phyloP scores from a whole-genome alignment of 2,888 invertebrate genomes.

The Tachina lurida region DNA sequence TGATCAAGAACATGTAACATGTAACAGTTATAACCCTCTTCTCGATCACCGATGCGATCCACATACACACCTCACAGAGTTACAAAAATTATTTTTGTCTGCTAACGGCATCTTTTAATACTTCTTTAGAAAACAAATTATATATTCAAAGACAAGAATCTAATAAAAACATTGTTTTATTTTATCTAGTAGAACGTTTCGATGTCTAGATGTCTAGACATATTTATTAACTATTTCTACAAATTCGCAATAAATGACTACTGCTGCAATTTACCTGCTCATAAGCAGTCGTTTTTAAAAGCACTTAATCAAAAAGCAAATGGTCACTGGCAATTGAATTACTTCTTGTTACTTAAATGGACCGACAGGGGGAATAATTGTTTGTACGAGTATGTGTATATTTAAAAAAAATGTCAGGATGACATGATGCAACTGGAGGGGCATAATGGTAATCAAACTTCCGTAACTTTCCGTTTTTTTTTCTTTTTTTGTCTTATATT shows the following conservation, averaged over 20 bases:
- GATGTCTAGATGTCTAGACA: conserved; percentile 19
- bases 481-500: not conserved
- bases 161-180: not conserved
- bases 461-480: conserved; percentile 44
- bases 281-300: conserved; percentile 27
- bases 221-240: conserved; percentile 2
- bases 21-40: too few species aligned
- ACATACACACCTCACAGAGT: too few species aligned
- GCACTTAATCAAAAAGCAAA: conserved; percentile 53
- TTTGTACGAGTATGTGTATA: too few species aligned
- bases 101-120: too few species aligned
- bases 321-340: conserved; percentile 58
- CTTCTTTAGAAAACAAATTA: not conserved
- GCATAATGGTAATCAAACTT: conserved; percentile 56
- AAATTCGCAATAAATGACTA: not conserved
- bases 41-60: too few species aligned
- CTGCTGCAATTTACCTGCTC: not conserved
- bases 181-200: not conserved
- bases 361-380: conserved; percentile 5
- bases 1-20: too few species aligned
- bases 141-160: not conserved
- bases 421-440: conserved; percentile 43
- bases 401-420: conserved; percentile 24
- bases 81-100: too few species aligned
- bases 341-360: conserved; percentile 8